Conservation (phyloP, 2,797 vertebrate genomes). For the Orientallactaga sibirica region DNA sequence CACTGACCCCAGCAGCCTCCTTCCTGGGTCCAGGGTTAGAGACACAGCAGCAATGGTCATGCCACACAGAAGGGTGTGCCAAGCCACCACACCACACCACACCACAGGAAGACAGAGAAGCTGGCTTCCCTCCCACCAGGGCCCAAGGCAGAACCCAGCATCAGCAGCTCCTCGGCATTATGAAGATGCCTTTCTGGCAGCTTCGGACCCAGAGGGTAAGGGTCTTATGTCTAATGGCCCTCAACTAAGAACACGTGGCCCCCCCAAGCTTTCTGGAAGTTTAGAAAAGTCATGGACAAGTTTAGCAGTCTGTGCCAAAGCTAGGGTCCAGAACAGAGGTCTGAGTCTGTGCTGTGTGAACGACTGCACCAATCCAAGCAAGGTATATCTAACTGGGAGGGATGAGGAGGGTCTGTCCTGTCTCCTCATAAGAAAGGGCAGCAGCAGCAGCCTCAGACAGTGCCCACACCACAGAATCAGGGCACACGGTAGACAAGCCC, state of each 20-base stretch:
- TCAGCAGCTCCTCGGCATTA: neutral
- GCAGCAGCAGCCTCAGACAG: neutral
- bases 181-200: neutral
- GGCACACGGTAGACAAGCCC: rapidly evolving
- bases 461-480: neutral
- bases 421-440: neutral
- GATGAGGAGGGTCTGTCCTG: neutral
- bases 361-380: rapidly evolving
- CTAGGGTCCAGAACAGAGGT: neutral
- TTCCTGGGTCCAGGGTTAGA: neutral
- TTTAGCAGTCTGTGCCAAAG: neutral
- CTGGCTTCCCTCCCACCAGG: rapidly evolving
- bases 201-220: neutral
- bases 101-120: neutral
- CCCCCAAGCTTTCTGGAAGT: neutral
- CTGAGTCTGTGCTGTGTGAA: neutral
- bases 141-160: rapidly evolving
- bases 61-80: neutral
- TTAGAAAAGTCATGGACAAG: neutral
- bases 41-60: neutral
- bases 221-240: neutral
- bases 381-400: neutral
- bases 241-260: rapidly evolving
- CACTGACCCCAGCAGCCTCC: neutral
- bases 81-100: neutral